Evolutionary conservation across 1,140 invertebrate genomes (phyloP), one percentile per base, ranked within the genome.

Genomic region (Archivesica marissinica): DNA sequence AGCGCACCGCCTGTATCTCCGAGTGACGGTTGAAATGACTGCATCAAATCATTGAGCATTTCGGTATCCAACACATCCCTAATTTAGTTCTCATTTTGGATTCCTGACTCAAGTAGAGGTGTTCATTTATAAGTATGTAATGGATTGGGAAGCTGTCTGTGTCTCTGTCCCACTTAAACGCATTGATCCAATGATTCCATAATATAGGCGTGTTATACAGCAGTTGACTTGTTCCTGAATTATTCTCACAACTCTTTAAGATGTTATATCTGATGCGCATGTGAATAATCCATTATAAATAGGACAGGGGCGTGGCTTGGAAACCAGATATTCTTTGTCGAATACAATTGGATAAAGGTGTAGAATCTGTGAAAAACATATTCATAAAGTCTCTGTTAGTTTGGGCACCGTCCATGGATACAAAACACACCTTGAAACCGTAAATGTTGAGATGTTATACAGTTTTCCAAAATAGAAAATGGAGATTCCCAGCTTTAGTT

Each of bases 191-290:
- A 25, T 83, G 74, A n/a, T 85, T 59, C 86, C 78, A 88, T 11
- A 50, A 38, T 30, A 59, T 17, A 77, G 20, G 0, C 30, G 50
- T 38, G 59, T 66, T 4, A 33, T 25, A 39, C n/a, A 20, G 13
- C 50, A 85, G 25, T n/a, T 82, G 33, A 54, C 61, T 79, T 61
- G 54, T 82, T n/a, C n/a, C n/a, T n/a, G n/a, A n/a, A 70, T 39
- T 54, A 25, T 56, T 54, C 20, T 70, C 39, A 0, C 82, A 61
- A 78, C 83, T 85, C 47, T 50, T 77, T 20, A n/a, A 30, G 4
- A 87, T 59, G 39, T 85, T 85, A 30, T 87, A 81, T 70, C 86
- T 74, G 17, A 87, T 25, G 30, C 85, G 75, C 56, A 39, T 87
- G 81, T 23, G 68, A 81, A 50, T 50, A 79, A 70, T 81, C 85